Evolutionary conservation across 2,113 vertebrate genomes (phyloP).

Genomic region (Tachycineta bicolor): DNA sequence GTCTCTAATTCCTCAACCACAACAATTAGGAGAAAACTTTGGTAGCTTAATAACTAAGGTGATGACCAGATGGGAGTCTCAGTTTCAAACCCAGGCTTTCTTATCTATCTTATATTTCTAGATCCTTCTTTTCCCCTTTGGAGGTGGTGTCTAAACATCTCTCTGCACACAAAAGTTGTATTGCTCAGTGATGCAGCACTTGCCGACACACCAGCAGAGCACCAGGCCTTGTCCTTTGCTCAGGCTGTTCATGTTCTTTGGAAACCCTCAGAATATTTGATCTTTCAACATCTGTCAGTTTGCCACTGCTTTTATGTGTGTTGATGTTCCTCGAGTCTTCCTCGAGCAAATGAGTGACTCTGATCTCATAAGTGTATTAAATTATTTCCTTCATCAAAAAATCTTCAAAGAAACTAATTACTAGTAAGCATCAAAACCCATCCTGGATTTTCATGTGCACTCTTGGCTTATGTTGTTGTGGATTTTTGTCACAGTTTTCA

Average conservation of each 20-base stretch:
- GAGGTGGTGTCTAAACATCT: neutral
- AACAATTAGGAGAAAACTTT: neutral
- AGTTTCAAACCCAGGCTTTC: neutral
- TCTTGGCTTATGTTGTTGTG: neutral
- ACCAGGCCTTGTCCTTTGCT: neutral
- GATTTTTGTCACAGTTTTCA: neutral
- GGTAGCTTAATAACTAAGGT: neutral
- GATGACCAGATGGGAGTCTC: neutral
- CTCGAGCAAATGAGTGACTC: neutral
- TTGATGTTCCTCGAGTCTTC: neutral
- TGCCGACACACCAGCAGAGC: neutral
- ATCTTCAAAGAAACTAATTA: neutral
- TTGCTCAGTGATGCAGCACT: neutral
- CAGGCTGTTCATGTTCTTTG: neutral
- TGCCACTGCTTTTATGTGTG: neutral
- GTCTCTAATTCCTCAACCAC: neutral
- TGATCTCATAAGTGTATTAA: fast-evolving
- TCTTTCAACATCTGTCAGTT: neutral
- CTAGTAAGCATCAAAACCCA: neutral
- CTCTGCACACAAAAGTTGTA: neutral
- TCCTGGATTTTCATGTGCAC: neutral
- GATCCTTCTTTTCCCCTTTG: fast-evolving
- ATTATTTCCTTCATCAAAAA: neutral
- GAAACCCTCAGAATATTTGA: neutral
- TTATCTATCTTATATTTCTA: neutral